Evolutionary conservation across 2,797 vertebrate genomes (phyloP).

Genomic region (Falco concolor): DNA sequence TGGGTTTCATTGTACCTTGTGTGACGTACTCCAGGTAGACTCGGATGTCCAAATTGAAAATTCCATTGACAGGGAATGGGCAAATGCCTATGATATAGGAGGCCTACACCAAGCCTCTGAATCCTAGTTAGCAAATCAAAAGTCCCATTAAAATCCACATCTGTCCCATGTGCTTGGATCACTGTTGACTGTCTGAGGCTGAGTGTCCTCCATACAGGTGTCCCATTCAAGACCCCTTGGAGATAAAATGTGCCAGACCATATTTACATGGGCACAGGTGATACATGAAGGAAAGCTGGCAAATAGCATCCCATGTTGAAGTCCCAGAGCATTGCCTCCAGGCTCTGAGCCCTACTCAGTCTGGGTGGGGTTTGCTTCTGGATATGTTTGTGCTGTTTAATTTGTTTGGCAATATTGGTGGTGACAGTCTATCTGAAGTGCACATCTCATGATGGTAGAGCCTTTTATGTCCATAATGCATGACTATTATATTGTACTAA

Average conservation of each 20-base stretch:
- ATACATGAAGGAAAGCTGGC: not conserved
- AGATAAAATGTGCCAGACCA: not conserved
- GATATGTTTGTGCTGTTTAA: constrained; percentile 10
- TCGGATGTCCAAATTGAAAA: not conserved
- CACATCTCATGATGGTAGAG: not conserved
- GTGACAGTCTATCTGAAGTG: not conserved
- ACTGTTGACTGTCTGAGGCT: not conserved
- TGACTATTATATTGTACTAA: constrained; percentile 20
- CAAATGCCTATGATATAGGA: not conserved
- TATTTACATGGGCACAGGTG: not conserved
- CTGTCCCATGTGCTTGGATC: not conserved
- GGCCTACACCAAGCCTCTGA: not conserved
- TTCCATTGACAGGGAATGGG: not conserved
- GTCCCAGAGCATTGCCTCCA: not conserved
- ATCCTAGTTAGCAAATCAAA: not conserved
- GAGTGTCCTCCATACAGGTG: not conserved
- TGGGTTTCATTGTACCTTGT: not conserved
- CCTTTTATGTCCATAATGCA: constrained; percentile 28
- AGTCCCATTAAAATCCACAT: not conserved
- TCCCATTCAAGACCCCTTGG: not conserved
- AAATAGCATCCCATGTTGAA: not conserved
- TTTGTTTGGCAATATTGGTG: constrained; percentile 8
- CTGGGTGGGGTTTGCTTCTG: not conserved
- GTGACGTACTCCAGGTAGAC: not conserved
- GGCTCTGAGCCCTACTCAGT: not conserved